Conservation (phyloP, 1,140 invertebrate genomes). For the Drosophila trapezifrons region DNA sequence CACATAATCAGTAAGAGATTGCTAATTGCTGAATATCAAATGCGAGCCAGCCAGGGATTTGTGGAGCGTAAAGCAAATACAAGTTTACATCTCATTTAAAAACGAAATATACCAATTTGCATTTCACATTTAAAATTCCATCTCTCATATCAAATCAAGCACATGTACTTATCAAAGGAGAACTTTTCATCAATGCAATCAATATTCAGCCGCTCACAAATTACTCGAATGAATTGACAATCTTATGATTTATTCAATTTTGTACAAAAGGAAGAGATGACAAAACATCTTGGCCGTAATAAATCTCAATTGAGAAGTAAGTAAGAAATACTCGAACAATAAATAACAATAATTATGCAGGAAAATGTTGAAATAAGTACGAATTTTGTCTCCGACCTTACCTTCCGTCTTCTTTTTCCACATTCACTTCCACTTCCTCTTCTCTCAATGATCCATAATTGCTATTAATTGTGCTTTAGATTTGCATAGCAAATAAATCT, state of each 20-base stretch:
- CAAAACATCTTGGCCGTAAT: conserved; percentile 35
- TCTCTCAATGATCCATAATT: conserved; percentile 49
- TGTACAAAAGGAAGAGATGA: conserved; percentile 6
- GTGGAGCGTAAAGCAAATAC: background rate
- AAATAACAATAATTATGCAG: conserved; percentile 55
- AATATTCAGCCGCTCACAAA: conserved; percentile 20
- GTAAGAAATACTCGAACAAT: conserved; percentile 40
- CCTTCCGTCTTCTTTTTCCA: background rate
- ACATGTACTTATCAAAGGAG: conserved; percentile 6
- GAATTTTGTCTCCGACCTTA: conserved; percentile 14
- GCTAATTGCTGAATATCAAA: background rate
- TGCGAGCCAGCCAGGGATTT: too few species aligned
- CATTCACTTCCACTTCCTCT: background rate
- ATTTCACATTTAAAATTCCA: conserved; percentile 2
- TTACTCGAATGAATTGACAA: conserved; percentile 36
- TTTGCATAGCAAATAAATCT: conserved; percentile 46
- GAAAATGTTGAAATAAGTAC: conserved; percentile 42
- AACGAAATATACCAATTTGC: background rate
- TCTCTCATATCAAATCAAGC: conserved; percentile 16
- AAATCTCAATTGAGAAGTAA: conserved; percentile 52
- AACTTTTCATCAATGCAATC: conserved; percentile 27
- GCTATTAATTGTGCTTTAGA: conserved; percentile 47
- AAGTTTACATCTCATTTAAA: conserved; percentile 11
- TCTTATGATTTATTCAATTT: conserved; percentile 47
- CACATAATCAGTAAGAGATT: conserved; percentile 10